Percentiles rank a stretch among this genome's conserved stretches.
These are phyloP conservation scores for Pteruthius melanotis DNA, from an alignment of 2,113 vertebrate genomes.

Conservation along the genomic window DNA sequence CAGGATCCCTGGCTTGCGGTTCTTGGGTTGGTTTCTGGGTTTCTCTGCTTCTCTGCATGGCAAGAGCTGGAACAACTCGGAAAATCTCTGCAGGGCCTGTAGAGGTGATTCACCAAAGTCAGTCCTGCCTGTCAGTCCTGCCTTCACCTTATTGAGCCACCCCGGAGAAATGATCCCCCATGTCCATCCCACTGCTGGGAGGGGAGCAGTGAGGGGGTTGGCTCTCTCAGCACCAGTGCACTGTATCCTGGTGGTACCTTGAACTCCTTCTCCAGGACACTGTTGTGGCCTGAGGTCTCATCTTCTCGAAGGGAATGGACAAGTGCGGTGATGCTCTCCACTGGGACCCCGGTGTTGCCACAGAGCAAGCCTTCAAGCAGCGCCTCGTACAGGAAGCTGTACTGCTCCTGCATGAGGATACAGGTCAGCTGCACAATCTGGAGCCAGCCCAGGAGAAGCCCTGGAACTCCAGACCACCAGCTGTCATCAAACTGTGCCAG, in stretches of 20 bases:
- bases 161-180: neutral
- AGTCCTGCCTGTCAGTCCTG: neutral
- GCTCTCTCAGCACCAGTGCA: neutral
- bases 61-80: slow-evolving; percentile 45
- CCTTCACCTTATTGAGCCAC: neutral
- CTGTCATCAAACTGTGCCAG: neutral
- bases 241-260: slow-evolving; percentile 14
- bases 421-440: neutral
- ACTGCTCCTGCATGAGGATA: slow-evolving; percentile 54
- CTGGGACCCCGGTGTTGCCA: neutral
- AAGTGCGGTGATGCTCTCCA: neutral
- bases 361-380: slow-evolving; percentile 63
- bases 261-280: slow-evolving; percentile 38
- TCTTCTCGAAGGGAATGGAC: neutral
- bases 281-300: neutral
- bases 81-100: slow-evolving; percentile 60
- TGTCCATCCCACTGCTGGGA: neutral
- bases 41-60: slow-evolving; percentile 50
- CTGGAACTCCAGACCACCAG: neutral
- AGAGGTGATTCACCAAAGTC: neutral
- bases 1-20: slow-evolving; percentile 50
- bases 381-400: slow-evolving; percentile 51
- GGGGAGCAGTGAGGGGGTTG: rapidly evolving
- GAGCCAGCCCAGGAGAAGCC: neutral
- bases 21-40: slow-evolving; percentile 53